These are phyloP conservation scores for Netta rufina DNA, from an alignment of 2,797 vertebrate species.

Conservation along the genomic window DNA sequence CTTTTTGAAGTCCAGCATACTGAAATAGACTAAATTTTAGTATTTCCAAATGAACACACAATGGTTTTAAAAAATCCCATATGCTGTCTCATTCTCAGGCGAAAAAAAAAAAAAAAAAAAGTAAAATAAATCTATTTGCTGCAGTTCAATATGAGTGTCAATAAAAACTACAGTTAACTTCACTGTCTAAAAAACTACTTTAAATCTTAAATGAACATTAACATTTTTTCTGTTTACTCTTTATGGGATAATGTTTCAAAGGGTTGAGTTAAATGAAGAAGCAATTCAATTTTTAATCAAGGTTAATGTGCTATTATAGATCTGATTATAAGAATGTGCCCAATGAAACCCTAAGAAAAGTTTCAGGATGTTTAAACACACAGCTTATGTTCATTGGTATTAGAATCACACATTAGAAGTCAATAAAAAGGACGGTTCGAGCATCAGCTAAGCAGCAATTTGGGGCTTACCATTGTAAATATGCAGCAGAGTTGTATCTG, in stretches of 20 bases:
- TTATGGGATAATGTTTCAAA: background rate
- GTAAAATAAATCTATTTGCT: background rate
- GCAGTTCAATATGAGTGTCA: rapidly evolving
- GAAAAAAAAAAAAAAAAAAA: background rate
- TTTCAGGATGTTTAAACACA: background rate
- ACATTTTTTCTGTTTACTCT: background rate
- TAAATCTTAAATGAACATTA: background rate
- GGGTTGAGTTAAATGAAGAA: background rate
- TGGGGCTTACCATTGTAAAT: background rate
- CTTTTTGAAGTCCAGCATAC: background rate
- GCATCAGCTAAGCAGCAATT: background rate
- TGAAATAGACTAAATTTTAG: rapidly evolving
- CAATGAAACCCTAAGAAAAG: background rate
- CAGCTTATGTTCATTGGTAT: background rate
- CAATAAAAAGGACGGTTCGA: background rate
- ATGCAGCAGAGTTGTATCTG: background rate
- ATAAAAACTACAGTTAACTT: background rate
- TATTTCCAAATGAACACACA: background rate
- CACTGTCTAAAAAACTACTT: background rate
- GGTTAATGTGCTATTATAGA: slow-evolving; percentile 2
- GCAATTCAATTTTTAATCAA: slow-evolving; percentile 13
- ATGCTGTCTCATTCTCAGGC: background rate
- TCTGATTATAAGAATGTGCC: background rate
- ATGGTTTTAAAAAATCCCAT: background rate
- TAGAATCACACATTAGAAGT: background rate